Base-by-base conservation (phyloP, 1,140 invertebrate genomes). In the Zaprionus davidi region DNA sequence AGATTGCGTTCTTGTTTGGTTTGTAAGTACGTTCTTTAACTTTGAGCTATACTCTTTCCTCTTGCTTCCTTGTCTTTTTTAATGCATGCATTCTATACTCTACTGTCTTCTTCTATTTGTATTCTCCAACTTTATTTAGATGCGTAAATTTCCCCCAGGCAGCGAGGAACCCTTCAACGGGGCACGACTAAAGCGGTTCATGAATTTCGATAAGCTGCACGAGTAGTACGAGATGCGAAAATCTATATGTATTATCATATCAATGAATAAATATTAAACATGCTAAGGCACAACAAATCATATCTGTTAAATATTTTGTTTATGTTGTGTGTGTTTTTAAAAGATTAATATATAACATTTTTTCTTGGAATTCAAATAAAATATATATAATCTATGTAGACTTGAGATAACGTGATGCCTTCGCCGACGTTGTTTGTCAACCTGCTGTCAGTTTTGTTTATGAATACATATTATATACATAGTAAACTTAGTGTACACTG, bases 141-240 rank as follows among this genome's bases (percentile, higher is more conserved):
- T 95, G 94, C 93, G 95, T 76, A 93, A 95, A 74, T 93, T 95
- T 92, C 95, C 95, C 22, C 95, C 95, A n/a, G 95, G 95, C 80
- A 94, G 94, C 64, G 93, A 95, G 74, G 92, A 92, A 36, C 93
- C 94, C 1, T 94, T 93, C 73, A 94, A 94, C 74, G 93, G 93
- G 49, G 87, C 92, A 20, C 91, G 93, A 64, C 79, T 94, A 22
- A 92, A 92, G 58, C 93, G 93, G 77, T 95, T 94, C 74, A 76
- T 93, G 62, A 78, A 93, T 56, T 85, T 93, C 56, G 93, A 94
- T 74, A 76, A 76, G 56, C 59, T 65, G 38, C 44, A 51, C 51
- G 51, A 64, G 41, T 75, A 62, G 58, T 41, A 5, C 44, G 31
- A 12, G 53, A 41, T 38, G 44, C 41, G 24, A 46, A 31, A 38